Percentiles rank a stretch among this genome's conserved stretches.
These are phyloP conservation scores for Phenganax subtilis DNA, from an alignment of 92 coral and sea anemone genomes.

Conservation along the genomic window DNA sequence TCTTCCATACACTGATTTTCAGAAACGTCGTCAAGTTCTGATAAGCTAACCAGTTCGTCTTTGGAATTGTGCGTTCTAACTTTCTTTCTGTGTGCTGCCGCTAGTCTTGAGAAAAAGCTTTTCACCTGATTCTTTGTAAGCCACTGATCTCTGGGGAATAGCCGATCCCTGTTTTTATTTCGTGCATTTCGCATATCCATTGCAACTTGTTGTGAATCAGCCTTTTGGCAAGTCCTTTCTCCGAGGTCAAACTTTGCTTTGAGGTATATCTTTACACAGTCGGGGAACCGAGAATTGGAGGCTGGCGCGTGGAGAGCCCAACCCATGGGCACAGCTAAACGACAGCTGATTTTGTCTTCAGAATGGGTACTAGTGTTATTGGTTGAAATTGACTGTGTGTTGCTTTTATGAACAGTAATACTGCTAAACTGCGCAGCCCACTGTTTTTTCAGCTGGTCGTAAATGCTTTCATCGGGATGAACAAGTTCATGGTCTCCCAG, in stretches of 20 bases:
- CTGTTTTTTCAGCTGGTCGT: slow-evolving; percentile 5
- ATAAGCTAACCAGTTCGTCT: neutral
- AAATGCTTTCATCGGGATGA: slow-evolving; percentile 5
- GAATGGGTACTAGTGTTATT: neutral
- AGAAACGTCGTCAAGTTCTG: slow-evolving; percentile 5
- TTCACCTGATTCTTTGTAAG: slow-evolving; percentile 55
- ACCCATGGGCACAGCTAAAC: slow-evolving; percentile 49
- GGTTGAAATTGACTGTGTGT: slow-evolving; percentile 1
- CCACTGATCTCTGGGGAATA: slow-evolving; percentile 59
- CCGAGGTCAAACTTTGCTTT: slow-evolving; percentile 54
- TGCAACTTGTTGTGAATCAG: slow-evolving; percentile 58
- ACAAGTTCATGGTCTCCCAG: slow-evolving; percentile 4
- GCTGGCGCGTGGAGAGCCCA: slow-evolving; percentile 59
- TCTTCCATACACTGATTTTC: slow-evolving; percentile 3
- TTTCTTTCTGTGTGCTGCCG: slow-evolving; percentile 37
- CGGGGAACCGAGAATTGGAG: slow-evolving; percentile 48
- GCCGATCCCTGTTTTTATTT: slow-evolving; percentile 47
- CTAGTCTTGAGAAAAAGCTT: slow-evolving; percentile 55
- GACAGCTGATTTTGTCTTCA: slow-evolving; percentile 5
- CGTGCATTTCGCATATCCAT: slow-evolving; percentile 59
- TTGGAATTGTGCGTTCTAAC: slow-evolving; percentile 1
- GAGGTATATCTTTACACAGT: slow-evolving; percentile 46
- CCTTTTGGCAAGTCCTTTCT: slow-evolving; percentile 49
- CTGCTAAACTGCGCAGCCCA: slow-evolving; percentile 6
- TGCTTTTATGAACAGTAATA: slow-evolving; percentile 2